A percentile compares a stretch with the other conserved stretches of the same genome.
phyloP scores from a whole-genome alignment of 2,113 vertebrate genomes.

The Alces alces region DNA sequence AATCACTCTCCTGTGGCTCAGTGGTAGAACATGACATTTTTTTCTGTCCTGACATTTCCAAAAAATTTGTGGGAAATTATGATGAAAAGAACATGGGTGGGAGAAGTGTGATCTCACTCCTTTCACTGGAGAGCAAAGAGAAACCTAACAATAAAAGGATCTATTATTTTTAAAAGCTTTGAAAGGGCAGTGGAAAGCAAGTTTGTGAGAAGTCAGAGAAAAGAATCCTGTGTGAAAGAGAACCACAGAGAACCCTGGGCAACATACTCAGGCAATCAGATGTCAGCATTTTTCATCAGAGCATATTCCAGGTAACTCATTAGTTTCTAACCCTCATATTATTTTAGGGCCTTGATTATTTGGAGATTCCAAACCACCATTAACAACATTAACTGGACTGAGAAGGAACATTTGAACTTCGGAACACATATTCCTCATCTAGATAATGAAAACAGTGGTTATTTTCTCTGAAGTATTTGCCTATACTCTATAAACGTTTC shows the following conservation, averaged over 20 bases:
- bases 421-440: neutral
- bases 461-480: neutral
- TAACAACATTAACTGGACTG: neutral
- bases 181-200: neutral
- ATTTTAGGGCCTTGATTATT: neutral
- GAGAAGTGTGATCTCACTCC: neutral
- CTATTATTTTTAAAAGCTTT: neutral
- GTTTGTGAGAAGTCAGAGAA: neutral
- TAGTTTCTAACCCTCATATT: neutral
- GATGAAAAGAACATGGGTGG: neutral
- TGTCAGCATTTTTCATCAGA: neutral
- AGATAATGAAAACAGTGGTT: neutral
- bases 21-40: neutral
- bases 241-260: neutral
- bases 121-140: neutral
- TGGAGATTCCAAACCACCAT: neutral
- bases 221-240: neutral
- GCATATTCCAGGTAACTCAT: neutral
- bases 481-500: neutral
- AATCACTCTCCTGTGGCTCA: neutral
- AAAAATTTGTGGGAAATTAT: conserved; percentile 25
- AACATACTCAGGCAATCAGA: neutral
- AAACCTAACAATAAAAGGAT: neutral
- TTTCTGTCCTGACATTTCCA: neutral
- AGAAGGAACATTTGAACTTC: neutral